Evolutionary conservation across 2,113 vertebrate genomes (phyloP).

Genomic region (Jacana jacana): DNA sequence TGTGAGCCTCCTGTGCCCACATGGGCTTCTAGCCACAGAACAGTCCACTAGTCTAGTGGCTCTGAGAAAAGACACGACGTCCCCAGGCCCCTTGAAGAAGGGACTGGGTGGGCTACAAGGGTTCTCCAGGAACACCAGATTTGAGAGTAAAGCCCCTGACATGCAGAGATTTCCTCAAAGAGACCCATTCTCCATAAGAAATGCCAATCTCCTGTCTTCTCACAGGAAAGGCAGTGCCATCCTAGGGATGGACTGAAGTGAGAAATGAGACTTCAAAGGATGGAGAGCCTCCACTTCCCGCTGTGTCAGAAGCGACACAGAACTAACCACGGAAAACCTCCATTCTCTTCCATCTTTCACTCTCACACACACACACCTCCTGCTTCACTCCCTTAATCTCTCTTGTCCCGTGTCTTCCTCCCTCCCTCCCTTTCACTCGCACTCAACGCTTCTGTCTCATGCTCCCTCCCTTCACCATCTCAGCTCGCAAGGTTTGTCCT

Average conservation of each 20-base stretch:
- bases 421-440: not conserved
- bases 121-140: not conserved
- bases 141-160: not conserved
- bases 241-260: not conserved
- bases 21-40: not conserved
- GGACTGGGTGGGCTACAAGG: not conserved
- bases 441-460: rapidly evolving
- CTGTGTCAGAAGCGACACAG: not conserved
- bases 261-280: not conserved
- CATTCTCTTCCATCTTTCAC: not conserved
- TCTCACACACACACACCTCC: not conserved
- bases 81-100: not conserved
- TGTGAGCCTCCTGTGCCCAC: not conserved
- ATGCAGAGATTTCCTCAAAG: rapidly evolving
- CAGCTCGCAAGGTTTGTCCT: not conserved
- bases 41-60: not conserved
- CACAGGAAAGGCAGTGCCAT: not conserved
- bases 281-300: not conserved
- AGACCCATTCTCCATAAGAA: rapidly evolving
- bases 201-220: not conserved
- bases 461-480: not conserved
- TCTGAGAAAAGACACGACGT: not conserved
- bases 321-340: not conserved
- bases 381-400: not conserved
- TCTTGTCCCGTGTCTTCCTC: not conserved